These are phyloP conservation scores for Erpornis zantholeuca DNA, from an alignment of 2,113 vertebrate species.

Conservation along the genomic window DNA sequence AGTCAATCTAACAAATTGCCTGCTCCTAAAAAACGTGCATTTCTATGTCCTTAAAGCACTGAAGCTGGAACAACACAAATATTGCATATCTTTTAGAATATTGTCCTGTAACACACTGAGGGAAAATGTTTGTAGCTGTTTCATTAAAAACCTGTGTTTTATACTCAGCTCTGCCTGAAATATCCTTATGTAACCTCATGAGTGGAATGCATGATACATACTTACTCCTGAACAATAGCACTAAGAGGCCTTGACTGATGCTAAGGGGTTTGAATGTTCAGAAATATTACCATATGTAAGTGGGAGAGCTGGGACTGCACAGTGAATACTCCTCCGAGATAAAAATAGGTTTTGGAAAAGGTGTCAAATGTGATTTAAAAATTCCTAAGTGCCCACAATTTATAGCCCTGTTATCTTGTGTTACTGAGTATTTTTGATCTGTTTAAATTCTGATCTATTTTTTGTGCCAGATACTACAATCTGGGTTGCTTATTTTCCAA, in stretches of 20 bases:
- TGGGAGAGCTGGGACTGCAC: neutral
- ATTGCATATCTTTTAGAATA: neutral
- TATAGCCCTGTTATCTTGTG: neutral
- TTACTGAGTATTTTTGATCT: neutral
- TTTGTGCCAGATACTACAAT: neutral
- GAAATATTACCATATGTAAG: constrained; percentile 14
- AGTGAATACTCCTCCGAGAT: neutral
- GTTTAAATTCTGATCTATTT: neutral
- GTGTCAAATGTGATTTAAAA: neutral
- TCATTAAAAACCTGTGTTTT: neutral
- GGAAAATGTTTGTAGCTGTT: neutral
- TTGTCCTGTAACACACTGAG: neutral
- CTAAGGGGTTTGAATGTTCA: neutral
- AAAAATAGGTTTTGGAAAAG: constrained; percentile 5
- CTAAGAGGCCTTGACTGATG: neutral
- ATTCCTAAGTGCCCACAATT: neutral
- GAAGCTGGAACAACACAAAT: neutral
- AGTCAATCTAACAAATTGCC: neutral
- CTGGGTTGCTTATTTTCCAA: neutral
- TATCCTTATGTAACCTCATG: neutral
- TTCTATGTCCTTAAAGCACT: neutral
- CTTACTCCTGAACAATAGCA: neutral
- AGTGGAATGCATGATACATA: neutral
- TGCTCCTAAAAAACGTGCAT: neutral
- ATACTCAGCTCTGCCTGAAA: neutral